phyloP scores from a whole-genome alignment of 2,797 vertebrate genomes.

The Furcifer pardalis region DNA sequence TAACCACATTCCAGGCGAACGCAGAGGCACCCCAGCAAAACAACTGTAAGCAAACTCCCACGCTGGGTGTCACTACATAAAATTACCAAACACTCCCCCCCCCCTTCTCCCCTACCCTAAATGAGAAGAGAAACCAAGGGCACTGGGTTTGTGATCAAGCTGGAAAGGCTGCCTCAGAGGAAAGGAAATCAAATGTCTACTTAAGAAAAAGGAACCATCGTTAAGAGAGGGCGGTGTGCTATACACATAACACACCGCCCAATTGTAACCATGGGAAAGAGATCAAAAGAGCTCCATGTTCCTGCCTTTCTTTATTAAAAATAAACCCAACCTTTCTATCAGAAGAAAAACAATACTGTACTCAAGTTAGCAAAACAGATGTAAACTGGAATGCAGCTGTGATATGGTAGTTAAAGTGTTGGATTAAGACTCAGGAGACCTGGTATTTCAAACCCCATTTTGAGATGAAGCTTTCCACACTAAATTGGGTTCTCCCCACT shows the following conservation, averaged over 20 bases:
- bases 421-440: neutral
- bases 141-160: constrained; percentile 58
- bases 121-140: constrained; percentile 58
- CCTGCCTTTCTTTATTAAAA: too few relatives aligned
- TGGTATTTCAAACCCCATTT: too few relatives aligned
- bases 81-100: constrained; percentile 29
- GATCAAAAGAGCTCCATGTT: neutral
- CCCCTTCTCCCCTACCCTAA: constrained; percentile 39
- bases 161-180: constrained; percentile 4
- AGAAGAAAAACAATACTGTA: too few relatives aligned
- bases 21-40: constrained; percentile 35
- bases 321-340: too few relatives aligned
- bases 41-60: constrained; percentile 67
- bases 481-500: too few relatives aligned
- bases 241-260: too few relatives aligned
- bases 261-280: neutral
- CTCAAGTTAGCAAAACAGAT: too few relatives aligned
- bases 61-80: constrained; percentile 54
- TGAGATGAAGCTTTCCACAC: too few relatives aligned
- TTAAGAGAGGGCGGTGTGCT: neutral
- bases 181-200: constrained; percentile 60
- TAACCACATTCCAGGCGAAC: neutral
- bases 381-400: too few relatives aligned
- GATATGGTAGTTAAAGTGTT: too few relatives aligned
- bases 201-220: neutral